These are phyloP conservation scores for Temnothorax nylanderi DNA, from an alignment of 1,140 invertebrate genomes.

Conservation along the genomic window DNA sequence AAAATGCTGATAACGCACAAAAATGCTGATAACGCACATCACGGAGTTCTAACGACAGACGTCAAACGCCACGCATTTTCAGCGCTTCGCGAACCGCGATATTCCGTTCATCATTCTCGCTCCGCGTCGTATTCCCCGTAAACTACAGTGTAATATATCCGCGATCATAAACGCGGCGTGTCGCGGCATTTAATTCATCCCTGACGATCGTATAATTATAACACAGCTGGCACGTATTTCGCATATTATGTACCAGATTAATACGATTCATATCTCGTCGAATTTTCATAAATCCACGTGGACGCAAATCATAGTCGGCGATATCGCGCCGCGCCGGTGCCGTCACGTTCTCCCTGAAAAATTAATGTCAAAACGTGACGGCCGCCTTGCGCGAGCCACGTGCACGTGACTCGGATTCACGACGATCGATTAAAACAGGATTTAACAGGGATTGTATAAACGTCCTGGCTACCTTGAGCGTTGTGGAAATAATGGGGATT, in stretches of 20 bases:
- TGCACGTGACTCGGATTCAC: constrained; percentile 40
- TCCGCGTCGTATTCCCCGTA: neutral
- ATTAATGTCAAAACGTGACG: constrained; percentile 52
- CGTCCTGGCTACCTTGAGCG: constrained; percentile 5
- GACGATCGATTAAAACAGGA: constrained; percentile 34
- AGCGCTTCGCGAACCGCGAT: neutral
- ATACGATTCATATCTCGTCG: constrained; percentile 26
- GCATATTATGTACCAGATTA: constrained; percentile 48
- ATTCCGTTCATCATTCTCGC: constrained; percentile 27
- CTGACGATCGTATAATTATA: constrained; percentile 60
- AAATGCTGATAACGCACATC: neutral
- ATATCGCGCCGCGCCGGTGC: neutral
- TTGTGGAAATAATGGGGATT: constrained; percentile 36
- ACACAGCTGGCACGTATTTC: constrained; percentile 36
- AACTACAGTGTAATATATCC: constrained; percentile 32
- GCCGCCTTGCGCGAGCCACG: neutral
- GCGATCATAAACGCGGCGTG: constrained; percentile 29
- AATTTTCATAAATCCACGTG: constrained; percentile 47
- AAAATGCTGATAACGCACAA: neutral
- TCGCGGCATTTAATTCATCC: constrained; percentile 47
- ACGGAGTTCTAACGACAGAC: too few species aligned
- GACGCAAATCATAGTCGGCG: neutral
- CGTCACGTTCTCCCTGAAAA: constrained; percentile 35
- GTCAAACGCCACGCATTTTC: constrained; percentile 4
- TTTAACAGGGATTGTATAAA: constrained; percentile 33